Base-by-base conservation (phyloP, 2,797 vertebrate species). In the Premnoplex brunnescens region DNA sequence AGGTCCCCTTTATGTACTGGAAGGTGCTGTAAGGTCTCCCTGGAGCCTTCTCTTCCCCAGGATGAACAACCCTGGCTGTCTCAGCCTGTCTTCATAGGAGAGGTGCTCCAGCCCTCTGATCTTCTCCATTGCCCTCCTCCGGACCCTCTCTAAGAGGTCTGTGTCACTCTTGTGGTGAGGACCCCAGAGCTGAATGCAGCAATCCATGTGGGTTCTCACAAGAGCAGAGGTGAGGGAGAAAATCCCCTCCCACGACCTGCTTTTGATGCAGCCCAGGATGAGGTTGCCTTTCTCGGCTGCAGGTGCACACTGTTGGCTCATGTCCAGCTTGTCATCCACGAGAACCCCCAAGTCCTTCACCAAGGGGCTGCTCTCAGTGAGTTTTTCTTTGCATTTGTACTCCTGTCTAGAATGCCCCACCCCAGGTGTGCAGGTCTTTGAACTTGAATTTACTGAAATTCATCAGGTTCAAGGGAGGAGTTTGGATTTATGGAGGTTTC, bases 261-360 rank as follows among this genome's bases (percentile, higher is more conserved):
- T 64, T 11, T 69, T 52, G 27, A 19, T 44, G 24, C 17, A 64
- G 43, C 28, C 20, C 64, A 27, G 20, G 28, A 39, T 30, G n/a
- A 16, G 3, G 1, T 3, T 77, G 21, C 17, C 5, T 77, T 3
- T 39, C 18, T 34, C 28, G 28, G 14, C 64, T 83, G 21, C 0
- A 1, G 20, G 24, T 6, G 5, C 24, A 1, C 26, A 12, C n/a
- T 0, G 0, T 1, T 72, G 58, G 21, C 10, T 64, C 51, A 23
- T 39, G 30, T 46, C 7, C 51, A 46, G 21, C n/a, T 64, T 3
- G 24, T 23, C 14, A 39, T 64, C 14, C 28, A 1, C 19, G 0
- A 58, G n/a, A 63, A 7, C 5, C 12, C 30, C 7, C 14, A 59
- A 14, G 44, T 66, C 52, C 10, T 66, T 58, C 58, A 58, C n/a